Percentiles rank a stretch among this genome's conserved stretches.
These are phyloP conservation scores for Salticus scenicus DNA, from an alignment of 2,888 invertebrate species.

Conservation along the genomic window DNA sequence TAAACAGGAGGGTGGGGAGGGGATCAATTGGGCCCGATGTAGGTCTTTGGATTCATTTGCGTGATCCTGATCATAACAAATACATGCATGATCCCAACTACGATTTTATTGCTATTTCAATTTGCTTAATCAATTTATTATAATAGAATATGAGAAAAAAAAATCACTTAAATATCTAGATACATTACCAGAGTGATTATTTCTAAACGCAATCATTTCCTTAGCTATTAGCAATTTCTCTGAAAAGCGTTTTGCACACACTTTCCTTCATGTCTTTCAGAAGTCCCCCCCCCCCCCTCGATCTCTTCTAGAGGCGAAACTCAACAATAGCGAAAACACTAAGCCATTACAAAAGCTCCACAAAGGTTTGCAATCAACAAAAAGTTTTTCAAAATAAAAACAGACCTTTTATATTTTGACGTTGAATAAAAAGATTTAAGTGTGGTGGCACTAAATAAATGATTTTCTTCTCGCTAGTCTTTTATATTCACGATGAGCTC, in stretches of 20 bases:
- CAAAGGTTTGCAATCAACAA: conserved; percentile 15
- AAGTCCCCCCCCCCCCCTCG: no score
- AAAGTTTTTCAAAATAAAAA: conserved; percentile 22
- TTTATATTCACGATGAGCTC: conserved; percentile 10
- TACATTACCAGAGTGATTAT: not conserved
- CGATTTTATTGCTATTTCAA: no score
- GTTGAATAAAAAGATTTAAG: conserved; percentile 16
- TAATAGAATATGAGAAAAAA: no score
- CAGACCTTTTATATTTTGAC: not conserved
- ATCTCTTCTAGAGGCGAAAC: not conserved
- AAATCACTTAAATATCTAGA: no score
- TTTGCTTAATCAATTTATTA: no score
- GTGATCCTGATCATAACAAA: no score
- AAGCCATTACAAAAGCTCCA: not conserved
- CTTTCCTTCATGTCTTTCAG: not conserved
- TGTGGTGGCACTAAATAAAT: conserved; percentile 66
- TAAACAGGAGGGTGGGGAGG: no score
- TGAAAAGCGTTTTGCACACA: not conserved
- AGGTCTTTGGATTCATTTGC: no score
- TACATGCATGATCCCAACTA: no score
- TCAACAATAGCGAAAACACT: conserved; percentile 47
- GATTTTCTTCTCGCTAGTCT: conserved; percentile 61
- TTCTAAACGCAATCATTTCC: not conserved
- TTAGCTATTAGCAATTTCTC: not conserved
- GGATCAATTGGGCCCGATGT: no score